phyloP scores from a whole-genome alignment of 2,888 invertebrate species.

The Sisyra terminalis region DNA sequence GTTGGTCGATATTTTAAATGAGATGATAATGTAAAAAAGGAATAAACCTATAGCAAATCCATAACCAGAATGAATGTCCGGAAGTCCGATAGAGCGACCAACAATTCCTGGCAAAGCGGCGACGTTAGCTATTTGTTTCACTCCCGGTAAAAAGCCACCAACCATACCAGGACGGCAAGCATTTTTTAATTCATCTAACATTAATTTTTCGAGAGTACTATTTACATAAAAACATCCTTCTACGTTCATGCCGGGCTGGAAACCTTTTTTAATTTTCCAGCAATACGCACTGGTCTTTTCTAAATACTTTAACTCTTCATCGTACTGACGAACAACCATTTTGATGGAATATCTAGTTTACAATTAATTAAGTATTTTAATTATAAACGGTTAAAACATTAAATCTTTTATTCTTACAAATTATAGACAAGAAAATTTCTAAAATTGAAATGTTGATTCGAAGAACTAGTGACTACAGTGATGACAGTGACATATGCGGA shows the following conservation, averaged over 20 bases:
- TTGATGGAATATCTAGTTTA: conserved; percentile 16
- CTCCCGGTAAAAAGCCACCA: conserved; percentile 95
- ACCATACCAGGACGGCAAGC: conserved; percentile 76
- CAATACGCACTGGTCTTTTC: conserved; percentile 71
- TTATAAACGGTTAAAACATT: too few species aligned
- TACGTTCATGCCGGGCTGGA: conserved; percentile 98
- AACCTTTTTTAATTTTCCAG: conserved; percentile 95
- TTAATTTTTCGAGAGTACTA: conserved; percentile 72
- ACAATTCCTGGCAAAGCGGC: conserved; percentile 97
- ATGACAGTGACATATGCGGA: too few species aligned
- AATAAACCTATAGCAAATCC: conserved; percentile 87
- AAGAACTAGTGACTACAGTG: too few species aligned
- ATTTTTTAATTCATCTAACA: conserved; percentile 92
- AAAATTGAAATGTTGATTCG: too few species aligned
- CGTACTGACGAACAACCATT: conserved; percentile 82
- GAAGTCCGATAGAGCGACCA: conserved; percentile 80
- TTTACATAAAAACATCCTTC: conserved; percentile 98
- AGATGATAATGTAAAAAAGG: too few species aligned
- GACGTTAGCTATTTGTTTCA: conserved; percentile 98
- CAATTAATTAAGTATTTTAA: too few species aligned
- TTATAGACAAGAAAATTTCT: too few species aligned
- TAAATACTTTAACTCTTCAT: conserved; percentile 84
- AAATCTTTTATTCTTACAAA: too few species aligned
- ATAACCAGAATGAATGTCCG: conserved; percentile 96
- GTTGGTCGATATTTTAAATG: too few species aligned